These are phyloP conservation scores for Parapristionchus giblindavisi DNA, from an alignment of 2,888 invertebrate species.

Conservation along the genomic window DNA sequence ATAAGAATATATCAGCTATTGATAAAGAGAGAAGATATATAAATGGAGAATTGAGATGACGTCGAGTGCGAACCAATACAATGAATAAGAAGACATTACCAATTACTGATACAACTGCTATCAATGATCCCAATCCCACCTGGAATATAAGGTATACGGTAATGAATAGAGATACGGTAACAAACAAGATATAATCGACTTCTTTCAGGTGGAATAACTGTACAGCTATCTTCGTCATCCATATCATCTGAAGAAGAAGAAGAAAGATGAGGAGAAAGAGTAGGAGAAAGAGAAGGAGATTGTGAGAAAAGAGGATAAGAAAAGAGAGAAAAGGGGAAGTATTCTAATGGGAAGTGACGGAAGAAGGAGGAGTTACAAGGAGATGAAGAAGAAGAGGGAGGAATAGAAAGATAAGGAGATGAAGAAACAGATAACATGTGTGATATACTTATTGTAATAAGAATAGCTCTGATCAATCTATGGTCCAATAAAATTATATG, in stretches of 20 bases:
- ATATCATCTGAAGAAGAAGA: too few species aligned
- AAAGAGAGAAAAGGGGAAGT: constrained; percentile 23
- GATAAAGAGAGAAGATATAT: constrained; percentile 64
- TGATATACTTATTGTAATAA: too few species aligned
- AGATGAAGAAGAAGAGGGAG: neutral
- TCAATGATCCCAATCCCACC: constrained; percentile 61
- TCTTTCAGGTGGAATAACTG: constrained; percentile 36
- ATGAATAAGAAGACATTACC: constrained; percentile 66
- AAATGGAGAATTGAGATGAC: constrained; percentile 61
- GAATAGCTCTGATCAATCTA: too few species aligned
- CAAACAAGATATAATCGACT: neutral
- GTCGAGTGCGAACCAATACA: constrained; percentile 54
- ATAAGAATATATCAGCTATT: constrained; percentile 63
- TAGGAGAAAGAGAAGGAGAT: neutral
- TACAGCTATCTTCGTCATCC: constrained; percentile 10
- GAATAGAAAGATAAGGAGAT: neutral
- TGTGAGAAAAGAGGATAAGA: constrained; percentile 7
- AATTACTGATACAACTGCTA: constrained; percentile 59
- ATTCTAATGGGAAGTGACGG: constrained; percentile 39
- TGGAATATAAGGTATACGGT: constrained; percentile 37
- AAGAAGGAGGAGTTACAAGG: constrained; percentile 14
- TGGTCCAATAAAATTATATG: too few species aligned
- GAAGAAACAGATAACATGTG: neutral
- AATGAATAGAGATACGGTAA: neutral
- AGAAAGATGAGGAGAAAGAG: neutral